Evolutionary conservation across 2,888 invertebrate species (phyloP), one percentile per base, ranked within the genome.

Genomic region (Lochmaea capreae): DNA sequence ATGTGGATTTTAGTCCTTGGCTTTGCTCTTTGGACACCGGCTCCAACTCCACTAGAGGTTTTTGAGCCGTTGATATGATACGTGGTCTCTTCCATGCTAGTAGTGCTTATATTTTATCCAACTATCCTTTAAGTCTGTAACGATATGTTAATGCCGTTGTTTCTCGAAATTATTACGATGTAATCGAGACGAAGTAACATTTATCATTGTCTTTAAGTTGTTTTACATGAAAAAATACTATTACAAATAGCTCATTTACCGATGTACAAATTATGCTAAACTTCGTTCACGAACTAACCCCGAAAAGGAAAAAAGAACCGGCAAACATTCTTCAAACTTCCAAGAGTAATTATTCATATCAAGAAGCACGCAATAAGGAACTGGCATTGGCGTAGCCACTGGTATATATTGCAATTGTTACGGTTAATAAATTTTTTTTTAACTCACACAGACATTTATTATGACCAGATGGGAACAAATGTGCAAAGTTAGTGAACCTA

Each of bases 281-380:
- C 43, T 43, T 9, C 18, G 16, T 63, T 63, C 43, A 63, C 62
- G 62, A 63, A 63, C 62, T 63, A 63, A 63, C 62, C 62, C 18
- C 39, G 4, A 43, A 63, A 63, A 43, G 43, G 43, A 63, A 63
- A 63, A 63, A 63, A 43, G 43, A 43, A 63, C 62, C 43, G 62
- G 9, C 43, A 42, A 63, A 63, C 62, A 63, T 63, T 63, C 43
- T 63, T 63, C 62, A 63, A 63, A 63, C 62, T 63, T 43, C 62
- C 62, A 63, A 63, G 62, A 43, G 62, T 12, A 63, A 63, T 63
- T 63, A 63, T 63, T 63, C 62, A 63, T n/a, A n/a, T 63, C 43
- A 18, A 43, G 16, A 12, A 18, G 43, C 62, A 63, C 62, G 62
- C 62, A 63, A 63, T 63, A 43, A 63, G 43, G 22, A 43, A 63